Conservation (phyloP, 2,888 invertebrate genomes). For the Thysanoteuthis rhombus region DNA sequence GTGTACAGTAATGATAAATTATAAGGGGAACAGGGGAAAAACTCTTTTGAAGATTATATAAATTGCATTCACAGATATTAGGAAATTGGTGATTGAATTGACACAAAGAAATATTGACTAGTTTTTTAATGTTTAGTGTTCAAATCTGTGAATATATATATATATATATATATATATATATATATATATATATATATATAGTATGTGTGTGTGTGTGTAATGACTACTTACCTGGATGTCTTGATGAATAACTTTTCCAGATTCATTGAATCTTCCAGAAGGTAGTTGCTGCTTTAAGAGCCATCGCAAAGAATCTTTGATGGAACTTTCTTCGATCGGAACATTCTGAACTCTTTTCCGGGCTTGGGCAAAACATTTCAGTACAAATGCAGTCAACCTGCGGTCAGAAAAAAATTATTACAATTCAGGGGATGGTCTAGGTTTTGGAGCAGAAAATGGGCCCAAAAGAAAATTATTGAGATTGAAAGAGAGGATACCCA, state of each 20-base stretch:
- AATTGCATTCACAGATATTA: too few species aligned
- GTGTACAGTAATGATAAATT: too few species aligned
- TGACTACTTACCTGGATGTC: slow-evolving; percentile 49
- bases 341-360: slow-evolving; percentile 34
- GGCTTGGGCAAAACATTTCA: slow-evolving; percentile 49
- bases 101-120: too few species aligned
- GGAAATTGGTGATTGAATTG: too few species aligned
- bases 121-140: too few species aligned
- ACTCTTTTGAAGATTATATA: too few species aligned
- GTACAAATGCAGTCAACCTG: slow-evolving; percentile 53
- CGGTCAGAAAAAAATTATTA: too few species aligned
- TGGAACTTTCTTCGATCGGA: slow-evolving; percentile 31
- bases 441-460: too few species aligned
- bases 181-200: not conserved
- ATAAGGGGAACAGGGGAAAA: too few species aligned
- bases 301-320: slow-evolving; percentile 44
- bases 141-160: not conserved
- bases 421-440: too few species aligned
- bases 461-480: too few species aligned
- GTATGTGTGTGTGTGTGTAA: not conserved
- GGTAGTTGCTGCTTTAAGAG: slow-evolving; percentile 36
- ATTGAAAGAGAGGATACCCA: too few species aligned
- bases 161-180: slow-evolving; percentile 26
- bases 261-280: slow-evolving; percentile 50
- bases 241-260: slow-evolving; percentile 50